A percentile compares a stretch with the other conserved stretches of the same genome.
Evolutionary conservation across 2,888 invertebrate genomes (phyloP).

Genomic region (Drosophila putrida): DNA sequence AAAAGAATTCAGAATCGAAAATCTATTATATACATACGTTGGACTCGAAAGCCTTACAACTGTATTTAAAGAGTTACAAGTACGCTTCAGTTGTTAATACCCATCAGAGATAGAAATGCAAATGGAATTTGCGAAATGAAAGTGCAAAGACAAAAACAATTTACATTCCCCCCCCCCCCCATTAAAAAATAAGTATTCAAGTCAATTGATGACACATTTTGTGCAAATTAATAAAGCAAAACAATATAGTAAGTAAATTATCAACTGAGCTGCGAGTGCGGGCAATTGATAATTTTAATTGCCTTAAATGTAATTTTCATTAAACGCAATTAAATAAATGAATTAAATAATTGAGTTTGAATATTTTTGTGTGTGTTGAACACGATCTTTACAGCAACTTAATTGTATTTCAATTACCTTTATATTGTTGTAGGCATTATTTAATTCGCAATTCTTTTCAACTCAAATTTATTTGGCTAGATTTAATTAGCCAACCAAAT

Average conservation of each 20-base stretch:
- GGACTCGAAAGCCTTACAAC: not conserved
- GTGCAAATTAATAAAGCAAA: slow-evolving; percentile 3
- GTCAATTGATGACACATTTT: slow-evolving; percentile 1
- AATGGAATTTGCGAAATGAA: not conserved
- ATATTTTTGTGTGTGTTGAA: slow-evolving; percentile 1
- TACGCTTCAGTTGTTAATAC: slow-evolving; percentile 2
- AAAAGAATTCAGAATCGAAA: slow-evolving; percentile 36
- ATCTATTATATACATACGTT: slow-evolving; percentile 13
- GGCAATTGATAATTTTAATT: slow-evolving; percentile 17
- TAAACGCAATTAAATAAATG: slow-evolving; percentile 6
- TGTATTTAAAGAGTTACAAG: slow-evolving; percentile 24
- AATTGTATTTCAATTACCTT: slow-evolving; percentile 20
- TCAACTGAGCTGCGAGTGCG: slow-evolving; percentile 1
- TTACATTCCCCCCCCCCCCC: not conserved
- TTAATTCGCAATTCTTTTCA: slow-evolving; percentile 2
- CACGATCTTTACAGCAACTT: slow-evolving; percentile 4
- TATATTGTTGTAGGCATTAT: not conserved
- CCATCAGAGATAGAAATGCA: slow-evolving; percentile 1
- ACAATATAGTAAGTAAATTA: slow-evolving; percentile 16
- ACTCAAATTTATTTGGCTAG: not conserved
- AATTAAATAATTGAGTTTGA: slow-evolving; percentile 4
- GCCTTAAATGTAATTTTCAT: slow-evolving; percentile 9
- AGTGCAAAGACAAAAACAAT: not conserved
- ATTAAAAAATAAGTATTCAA: not conserved
- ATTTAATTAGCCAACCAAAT: slow-evolving; percentile 15